A percentile compares a stretch with the other conserved stretches of the same genome.
Conservation (phyloP, 2,113 vertebrate species). For the Corapipo altera region DNA sequence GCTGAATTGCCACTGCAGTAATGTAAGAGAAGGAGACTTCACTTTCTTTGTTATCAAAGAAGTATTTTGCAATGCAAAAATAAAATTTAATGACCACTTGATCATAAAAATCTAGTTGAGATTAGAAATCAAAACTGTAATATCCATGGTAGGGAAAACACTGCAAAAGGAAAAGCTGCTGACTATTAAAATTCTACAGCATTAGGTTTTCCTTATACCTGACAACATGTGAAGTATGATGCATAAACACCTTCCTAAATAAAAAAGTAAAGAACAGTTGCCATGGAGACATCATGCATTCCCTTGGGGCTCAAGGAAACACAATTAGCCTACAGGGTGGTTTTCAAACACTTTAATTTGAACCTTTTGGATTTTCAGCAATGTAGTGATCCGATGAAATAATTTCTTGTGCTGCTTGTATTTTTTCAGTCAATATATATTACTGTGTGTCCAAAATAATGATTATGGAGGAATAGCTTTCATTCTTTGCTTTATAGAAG, state of each 20-base stretch:
- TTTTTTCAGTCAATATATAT: not conserved
- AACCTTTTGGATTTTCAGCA: constrained; percentile 28
- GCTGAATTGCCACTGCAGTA: not conserved
- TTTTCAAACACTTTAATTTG: constrained; percentile 45
- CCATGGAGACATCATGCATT: constrained; percentile 40
- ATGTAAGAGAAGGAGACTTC: not conserved
- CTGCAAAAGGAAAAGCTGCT: not conserved
- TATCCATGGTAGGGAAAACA: not conserved
- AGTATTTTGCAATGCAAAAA: not conserved
- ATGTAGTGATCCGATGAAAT: not conserved
- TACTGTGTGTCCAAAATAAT: not conserved
- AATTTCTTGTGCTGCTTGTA: not conserved
- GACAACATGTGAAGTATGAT: not conserved
- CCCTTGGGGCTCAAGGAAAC: constrained; percentile 20
- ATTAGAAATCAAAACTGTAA: not conserved
- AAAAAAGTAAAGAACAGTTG: constrained; percentile 37
- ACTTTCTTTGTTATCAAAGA: not conserved
- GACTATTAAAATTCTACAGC: not conserved
- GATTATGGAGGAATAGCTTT: not conserved
- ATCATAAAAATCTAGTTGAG: not conserved
- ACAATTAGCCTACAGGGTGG: constrained; percentile 36
- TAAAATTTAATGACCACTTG: not conserved
- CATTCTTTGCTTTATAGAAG: not conserved
- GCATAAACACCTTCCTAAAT: constrained; percentile 24
- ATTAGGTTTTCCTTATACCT: not conserved